Evolutionary conservation across 2,888 invertebrate species (phyloP), one percentile per base, ranked within the genome.

Genomic region (Eupithecia inturbata): DNA sequence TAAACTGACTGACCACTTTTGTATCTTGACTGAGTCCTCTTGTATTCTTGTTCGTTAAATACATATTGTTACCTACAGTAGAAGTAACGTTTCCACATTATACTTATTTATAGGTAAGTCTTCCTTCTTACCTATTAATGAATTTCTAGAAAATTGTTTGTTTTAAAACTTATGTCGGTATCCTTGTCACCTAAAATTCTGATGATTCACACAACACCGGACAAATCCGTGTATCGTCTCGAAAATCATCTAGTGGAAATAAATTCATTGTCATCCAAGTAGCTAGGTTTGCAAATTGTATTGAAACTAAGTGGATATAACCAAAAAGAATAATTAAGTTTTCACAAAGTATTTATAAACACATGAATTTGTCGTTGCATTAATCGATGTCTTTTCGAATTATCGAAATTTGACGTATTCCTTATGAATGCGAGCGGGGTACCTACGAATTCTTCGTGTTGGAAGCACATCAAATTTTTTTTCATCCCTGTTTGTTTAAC

Each of bases 41-140:
- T 70, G 69, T 70, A 62, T 14, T 41, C 36, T 45, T 33, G 31
- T 14, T 10, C 28, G 64, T 16, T 70, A 60, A 31, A 33, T 73
- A 36, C 60, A 69, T 72, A 68, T 70, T 72, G 68, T 72, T 49
- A 22, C n/a, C n/a, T n/a, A n/a, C 67, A 31, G 72, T 70, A 72
- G 67, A 57, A 45, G 66, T 70, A 73, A 71, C 71, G 68, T 68
- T 71, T 68, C 31, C 68, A 64, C 71, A 68, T 62, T 12, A 22
- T 62, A 36, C 26, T 26, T 39, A 19, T n/a, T 53, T 33, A 16
- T 22, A 71, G n/a, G 22, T 53, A 22, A 22, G 10, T 16, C 9
- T n/a, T 57, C 7, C 60, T 57, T 53, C 22, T 10, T 22, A 22
- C 41, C 19, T 49, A 49, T 49, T 19, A 39, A 41, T 41, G 39